These are phyloP conservation scores for Crenuchus spilurus DNA, from an alignment of 2,797 vertebrate genomes.

Conservation along the genomic window DNA sequence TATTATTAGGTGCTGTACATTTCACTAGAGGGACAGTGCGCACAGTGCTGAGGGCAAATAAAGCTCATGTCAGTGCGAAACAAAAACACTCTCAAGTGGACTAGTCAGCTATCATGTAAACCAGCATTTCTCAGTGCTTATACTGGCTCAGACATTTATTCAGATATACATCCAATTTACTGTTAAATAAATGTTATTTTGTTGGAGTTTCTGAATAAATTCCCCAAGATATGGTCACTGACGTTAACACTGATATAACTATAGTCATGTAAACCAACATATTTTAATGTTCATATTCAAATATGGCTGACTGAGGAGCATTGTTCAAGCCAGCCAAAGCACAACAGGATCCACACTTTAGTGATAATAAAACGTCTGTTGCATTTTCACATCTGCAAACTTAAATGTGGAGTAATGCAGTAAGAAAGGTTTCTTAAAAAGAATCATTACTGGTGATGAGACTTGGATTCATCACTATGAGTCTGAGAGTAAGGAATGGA, in stretches of 20 bases:
- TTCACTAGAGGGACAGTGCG: neutral
- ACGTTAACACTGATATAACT: neutral
- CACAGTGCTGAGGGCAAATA: neutral
- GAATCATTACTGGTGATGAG: no score
- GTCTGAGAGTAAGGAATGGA: no score
- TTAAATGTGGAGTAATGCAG: no score
- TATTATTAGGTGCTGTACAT: no score
- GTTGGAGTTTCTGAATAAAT: neutral
- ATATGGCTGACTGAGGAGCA: no score
- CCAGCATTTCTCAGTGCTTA: neutral
- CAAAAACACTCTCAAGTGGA: conserved; percentile 5
- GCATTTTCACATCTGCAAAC: no score
- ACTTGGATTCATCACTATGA: no score
- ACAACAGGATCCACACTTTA: no score
- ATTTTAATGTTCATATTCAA: neutral
- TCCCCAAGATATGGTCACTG: neutral
- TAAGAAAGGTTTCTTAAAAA: no score
- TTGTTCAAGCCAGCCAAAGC: no score
- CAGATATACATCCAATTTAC: neutral
- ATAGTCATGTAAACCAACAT: neutral
- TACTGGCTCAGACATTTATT: neutral
- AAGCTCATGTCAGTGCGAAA: neutral
- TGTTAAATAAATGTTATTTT: neutral
- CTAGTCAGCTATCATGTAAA: neutral
- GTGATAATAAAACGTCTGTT: no score